Percentiles rank a stretch among this genome's conserved stretches.
Evolutionary conservation across 2,888 invertebrate species (phyloP).

Genomic region (Protonemura montana): DNA sequence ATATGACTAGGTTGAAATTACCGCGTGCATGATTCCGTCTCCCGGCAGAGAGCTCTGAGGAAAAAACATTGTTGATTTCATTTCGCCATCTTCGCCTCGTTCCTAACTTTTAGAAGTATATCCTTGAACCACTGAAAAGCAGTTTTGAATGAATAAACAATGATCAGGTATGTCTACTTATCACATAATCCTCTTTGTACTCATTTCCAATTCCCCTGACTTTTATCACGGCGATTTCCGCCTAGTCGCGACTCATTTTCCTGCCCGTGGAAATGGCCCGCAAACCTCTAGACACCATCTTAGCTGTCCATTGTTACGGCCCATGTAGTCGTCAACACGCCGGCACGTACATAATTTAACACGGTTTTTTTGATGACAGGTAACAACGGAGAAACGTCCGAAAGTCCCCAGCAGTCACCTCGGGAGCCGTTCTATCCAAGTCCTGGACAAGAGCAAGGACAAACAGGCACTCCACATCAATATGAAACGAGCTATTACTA

Average conservation of each 20-base stretch:
- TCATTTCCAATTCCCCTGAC: background rate
- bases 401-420: slow-evolving; percentile 44
- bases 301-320: background rate
- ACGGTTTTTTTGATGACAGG: slow-evolving; percentile 31
- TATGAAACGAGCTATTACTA: slow-evolving; percentile 42
- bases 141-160: slow-evolving; percentile 26
- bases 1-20: background rate
- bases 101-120: slow-evolving; percentile 44
- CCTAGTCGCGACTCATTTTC: background rate
- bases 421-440: slow-evolving; percentile 42
- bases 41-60: background rate
- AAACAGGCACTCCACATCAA: slow-evolving; percentile 36
- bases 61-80: slow-evolving; percentile 23
- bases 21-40: background rate
- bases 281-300: background rate
- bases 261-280: background rate
- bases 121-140: slow-evolving; percentile 37
- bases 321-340: slow-evolving; percentile 41
- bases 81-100: slow-evolving; percentile 50
- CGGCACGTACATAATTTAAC: slow-evolving; percentile 39
- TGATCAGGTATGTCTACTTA: background rate
- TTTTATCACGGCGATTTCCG: background rate
- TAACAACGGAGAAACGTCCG: slow-evolving; percentile 46
- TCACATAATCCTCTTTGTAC: background rate
- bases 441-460: slow-evolving; percentile 35